These are phyloP conservation scores for Babylonia areolata DNA, from an alignment of 1,140 invertebrate genomes.

Conservation along the genomic window DNA sequence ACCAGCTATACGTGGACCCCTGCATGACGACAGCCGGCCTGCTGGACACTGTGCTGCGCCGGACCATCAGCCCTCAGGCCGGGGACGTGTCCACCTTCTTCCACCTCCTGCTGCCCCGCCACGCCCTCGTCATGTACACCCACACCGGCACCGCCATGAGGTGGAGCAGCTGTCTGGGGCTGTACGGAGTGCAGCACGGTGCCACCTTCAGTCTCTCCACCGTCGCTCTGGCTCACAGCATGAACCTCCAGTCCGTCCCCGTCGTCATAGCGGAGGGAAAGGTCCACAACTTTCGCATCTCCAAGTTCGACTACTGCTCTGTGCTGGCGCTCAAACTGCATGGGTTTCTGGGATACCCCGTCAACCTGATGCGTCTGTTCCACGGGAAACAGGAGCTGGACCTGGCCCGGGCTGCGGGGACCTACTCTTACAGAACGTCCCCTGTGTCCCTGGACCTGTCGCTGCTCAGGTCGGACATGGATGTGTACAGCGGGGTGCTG, in stretches of 20 bases:
- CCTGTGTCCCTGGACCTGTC: conserved; percentile 59
- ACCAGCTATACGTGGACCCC: conserved; percentile 65
- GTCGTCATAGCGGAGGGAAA: conserved; percentile 58
- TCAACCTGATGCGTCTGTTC: conserved; percentile 66
- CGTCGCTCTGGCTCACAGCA: conserved; percentile 57
- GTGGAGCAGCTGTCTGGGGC: conserved; percentile 63
- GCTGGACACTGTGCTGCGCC: conserved; percentile 56
- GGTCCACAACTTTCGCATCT: conserved; percentile 53
- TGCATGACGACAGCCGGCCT: conserved; percentile 64
- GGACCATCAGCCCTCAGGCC: conserved; percentile 59
- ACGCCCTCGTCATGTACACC: conserved; percentile 60
- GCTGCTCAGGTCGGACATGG: conserved; percentile 55
- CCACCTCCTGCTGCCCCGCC: conserved; percentile 64
- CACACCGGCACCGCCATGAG: conserved; percentile 48
- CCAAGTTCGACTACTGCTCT: conserved; percentile 69
- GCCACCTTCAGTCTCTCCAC: conserved; percentile 60
- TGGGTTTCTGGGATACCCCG: conserved; percentile 64
- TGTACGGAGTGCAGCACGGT: conserved; percentile 54
- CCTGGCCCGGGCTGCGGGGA: conserved; percentile 60
- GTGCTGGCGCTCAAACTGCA: conserved; percentile 68
- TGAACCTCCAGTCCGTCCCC: conserved; percentile 57
- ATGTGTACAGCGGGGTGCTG: conserved; percentile 62
- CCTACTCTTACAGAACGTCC: conserved; percentile 35
- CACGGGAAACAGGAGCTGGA: conserved; percentile 51
- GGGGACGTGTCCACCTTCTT: conserved; percentile 56